phyloP scores from a whole-genome alignment of 1,140 invertebrate species.

The Potamilus streckersoni region DNA sequence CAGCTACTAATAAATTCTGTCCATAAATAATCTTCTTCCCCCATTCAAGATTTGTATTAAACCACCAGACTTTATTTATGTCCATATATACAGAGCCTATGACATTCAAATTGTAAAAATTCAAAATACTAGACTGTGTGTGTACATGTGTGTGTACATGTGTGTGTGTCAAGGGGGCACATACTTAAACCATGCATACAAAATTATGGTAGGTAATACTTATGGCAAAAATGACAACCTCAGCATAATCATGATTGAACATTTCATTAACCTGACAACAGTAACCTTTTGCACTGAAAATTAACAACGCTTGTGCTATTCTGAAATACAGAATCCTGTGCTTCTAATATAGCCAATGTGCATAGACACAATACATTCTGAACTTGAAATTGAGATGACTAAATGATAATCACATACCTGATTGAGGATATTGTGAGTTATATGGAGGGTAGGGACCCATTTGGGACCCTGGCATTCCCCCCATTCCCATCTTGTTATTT shows the following conservation, averaged over 20 bases:
- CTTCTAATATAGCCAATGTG: slow-evolving; percentile 24
- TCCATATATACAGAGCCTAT: too few species aligned
- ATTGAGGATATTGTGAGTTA: slow-evolving; percentile 68
- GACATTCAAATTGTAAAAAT: too few species aligned
- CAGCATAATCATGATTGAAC: not conserved
- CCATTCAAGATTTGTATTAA: too few species aligned
- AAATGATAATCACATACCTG: not conserved
- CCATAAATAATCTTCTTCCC: too few species aligned
- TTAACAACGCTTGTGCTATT: not conserved
- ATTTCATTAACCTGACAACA: not conserved
- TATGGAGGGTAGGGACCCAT: slow-evolving; percentile 71
- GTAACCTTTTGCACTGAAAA: not conserved
- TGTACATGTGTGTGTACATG: too few species aligned
- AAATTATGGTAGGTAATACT: too few species aligned
- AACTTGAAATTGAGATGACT: too few species aligned
- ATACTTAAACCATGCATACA: too few species aligned
- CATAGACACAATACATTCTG: not conserved
- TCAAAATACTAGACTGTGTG: too few species aligned
- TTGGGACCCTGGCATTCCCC: slow-evolving; percentile 67
- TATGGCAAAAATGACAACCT: slow-evolving; percentile 1
- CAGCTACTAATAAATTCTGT: not conserved
- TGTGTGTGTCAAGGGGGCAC: too few species aligned
- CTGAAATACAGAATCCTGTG: not conserved
- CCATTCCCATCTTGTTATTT: slow-evolving; percentile 72
- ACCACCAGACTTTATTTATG: too few species aligned